Evolutionary conservation across 2,888 invertebrate genomes (phyloP).

Genomic region (Stenurella melanura): DNA sequence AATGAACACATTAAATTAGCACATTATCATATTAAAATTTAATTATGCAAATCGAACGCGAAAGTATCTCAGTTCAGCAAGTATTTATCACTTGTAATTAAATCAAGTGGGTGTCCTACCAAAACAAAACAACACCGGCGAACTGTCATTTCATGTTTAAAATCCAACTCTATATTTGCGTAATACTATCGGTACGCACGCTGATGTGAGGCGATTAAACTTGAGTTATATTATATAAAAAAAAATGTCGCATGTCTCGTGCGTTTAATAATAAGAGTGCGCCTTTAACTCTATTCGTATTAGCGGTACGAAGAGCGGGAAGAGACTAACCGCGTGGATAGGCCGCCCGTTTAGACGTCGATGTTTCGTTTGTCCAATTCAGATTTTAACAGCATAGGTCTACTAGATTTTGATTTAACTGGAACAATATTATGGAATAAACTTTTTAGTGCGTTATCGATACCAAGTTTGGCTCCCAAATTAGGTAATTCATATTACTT

Average conservation of each 20-base stretch:
- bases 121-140: constrained; percentile 30
- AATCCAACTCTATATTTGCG: constrained; percentile 9
- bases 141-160: constrained; percentile 27
- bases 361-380: constrained; percentile 49
- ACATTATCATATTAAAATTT: constrained; percentile 12
- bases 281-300: constrained; percentile 50
- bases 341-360: constrained; percentile 41
- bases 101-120: constrained; percentile 28
- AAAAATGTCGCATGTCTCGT: constrained; percentile 43
- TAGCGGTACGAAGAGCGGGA: constrained; percentile 60
- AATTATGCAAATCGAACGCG: constrained; percentile 17
- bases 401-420: constrained; percentile 43
- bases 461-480: not conserved
- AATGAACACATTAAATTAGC: constrained; percentile 9
- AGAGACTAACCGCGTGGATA: constrained; percentile 59
- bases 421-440: constrained; percentile 36
- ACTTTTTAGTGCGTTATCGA: constrained; percentile 11
- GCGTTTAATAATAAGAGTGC: constrained; percentile 45
- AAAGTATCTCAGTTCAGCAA: not conserved
- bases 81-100: constrained; percentile 16
- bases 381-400: constrained; percentile 44
- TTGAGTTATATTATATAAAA: constrained; percentile 15
- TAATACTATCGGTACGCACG: constrained; percentile 31
- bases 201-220: constrained; percentile 7
- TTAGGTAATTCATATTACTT: constrained; percentile 19